phyloP scores from a whole-genome alignment of 2,888 invertebrate species.

The Drosophila pegasa region DNA sequence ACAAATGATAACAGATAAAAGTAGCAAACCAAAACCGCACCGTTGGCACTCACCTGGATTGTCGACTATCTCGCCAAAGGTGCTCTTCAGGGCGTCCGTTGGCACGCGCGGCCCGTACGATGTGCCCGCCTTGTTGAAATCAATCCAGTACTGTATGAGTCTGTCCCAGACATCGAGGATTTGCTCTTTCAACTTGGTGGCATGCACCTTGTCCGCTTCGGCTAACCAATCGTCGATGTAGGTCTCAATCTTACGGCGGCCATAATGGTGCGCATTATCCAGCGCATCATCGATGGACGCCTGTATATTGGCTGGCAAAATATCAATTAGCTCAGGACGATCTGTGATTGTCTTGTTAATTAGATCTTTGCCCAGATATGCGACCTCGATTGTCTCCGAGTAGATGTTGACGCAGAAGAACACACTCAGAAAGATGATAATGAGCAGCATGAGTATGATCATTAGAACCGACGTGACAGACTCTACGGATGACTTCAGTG shows the following conservation, averaged over 20 bases:
- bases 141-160: slow-evolving; percentile 96
- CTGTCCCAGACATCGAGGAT: slow-evolving; percentile 97
- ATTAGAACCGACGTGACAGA: slow-evolving; percentile 94
- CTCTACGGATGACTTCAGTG: slow-evolving; percentile 91
- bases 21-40: not conserved
- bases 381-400: slow-evolving; percentile 96
- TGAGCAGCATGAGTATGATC: slow-evolving; percentile 93
- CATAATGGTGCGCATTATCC: slow-evolving; percentile 96
- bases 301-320: slow-evolving; percentile 88
- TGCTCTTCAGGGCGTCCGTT: slow-evolving; percentile 89
- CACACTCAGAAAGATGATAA: slow-evolving; percentile 91
- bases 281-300: slow-evolving; percentile 93
- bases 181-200: slow-evolving; percentile 93
- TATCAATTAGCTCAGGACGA: slow-evolving; percentile 93
- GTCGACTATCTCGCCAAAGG: slow-evolving; percentile 90
- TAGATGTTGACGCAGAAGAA: slow-evolving; percentile 92
- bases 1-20: slow-evolving; percentile 40
- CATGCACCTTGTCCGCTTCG: slow-evolving; percentile 92
- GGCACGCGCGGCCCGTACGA: slow-evolving; percentile 90
- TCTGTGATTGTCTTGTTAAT: slow-evolving; percentile 95
- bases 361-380: slow-evolving; percentile 94
- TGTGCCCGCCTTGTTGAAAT: slow-evolving; percentile 87
- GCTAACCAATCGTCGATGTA: slow-evolving; percentile 92
- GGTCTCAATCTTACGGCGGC: slow-evolving; percentile 95
- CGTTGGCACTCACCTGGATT: slow-evolving; percentile 88